Evolutionary conservation across 2,888 invertebrate genomes (phyloP), one percentile per base, ranked within the genome.

Genomic region (Drosophila flavopinicola): DNA sequence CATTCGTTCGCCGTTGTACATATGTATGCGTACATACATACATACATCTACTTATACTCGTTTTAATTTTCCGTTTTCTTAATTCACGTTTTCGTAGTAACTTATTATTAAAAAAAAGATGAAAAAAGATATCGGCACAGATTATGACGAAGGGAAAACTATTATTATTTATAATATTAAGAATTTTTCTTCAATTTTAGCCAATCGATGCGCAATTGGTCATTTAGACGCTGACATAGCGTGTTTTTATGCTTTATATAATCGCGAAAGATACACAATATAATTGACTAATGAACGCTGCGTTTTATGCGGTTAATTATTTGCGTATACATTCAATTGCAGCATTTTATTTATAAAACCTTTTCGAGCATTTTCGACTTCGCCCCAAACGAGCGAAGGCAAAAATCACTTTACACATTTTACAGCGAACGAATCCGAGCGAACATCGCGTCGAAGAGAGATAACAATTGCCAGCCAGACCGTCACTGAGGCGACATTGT

Each of bases 381-480:
- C 87, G 67, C 84, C 86, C 87, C 70, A 83, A 87, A 67, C n/a
- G 85, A 78, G 66, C 66, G 38, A 69, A 77, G 66, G 77, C 74
- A 76, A 87, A 85, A 83, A 83, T 87, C 83, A 79, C 83, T 87
- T 83, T 85, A 83, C 83, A 78, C 78, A 77, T 74, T 80, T 77
- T 78, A 78, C 82, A 80, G 64, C 74, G 78, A 75, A 69, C 78
- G 72, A 72, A 75, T 63, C 71, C 70, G 78, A 74, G 51, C 64
- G 64, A 75, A 58, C 65, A 38, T 69, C 68, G 75, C 59, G 72
- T 57, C 61, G 30, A 73, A 78, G 54, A 69, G 74, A 77, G 80
- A 79, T 61, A 77, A 72, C 77, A 45, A 69, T 45, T 44, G 48
- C 41, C 70, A 63, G 44, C 57, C 44, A 52, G 57, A 39, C 54